Percentiles rank a stretch among this genome's conserved stretches.
phyloP scores from a whole-genome alignment of 2,888 invertebrate genomes.

The Cryptus armator region DNA sequence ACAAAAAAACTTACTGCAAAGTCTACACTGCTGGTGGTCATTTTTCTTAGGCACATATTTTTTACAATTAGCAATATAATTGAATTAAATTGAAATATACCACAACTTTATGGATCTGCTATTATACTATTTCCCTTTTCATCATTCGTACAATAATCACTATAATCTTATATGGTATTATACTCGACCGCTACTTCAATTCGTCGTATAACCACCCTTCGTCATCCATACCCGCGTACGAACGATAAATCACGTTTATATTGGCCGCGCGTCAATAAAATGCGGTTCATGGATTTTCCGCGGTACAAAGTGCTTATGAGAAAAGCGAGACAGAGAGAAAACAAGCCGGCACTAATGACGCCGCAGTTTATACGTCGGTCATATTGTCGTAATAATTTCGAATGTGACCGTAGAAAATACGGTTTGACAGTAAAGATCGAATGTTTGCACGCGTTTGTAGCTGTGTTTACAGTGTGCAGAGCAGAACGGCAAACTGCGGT shows the following conservation, averaged over 20 bases:
- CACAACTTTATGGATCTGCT: not conserved
- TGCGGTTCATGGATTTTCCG: conserved; percentile 45
- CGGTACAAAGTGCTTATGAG: conserved; percentile 30
- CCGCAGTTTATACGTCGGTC: conserved; percentile 38
- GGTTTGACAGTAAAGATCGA: conserved; percentile 23
- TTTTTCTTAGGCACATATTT: not conserved
- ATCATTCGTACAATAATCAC: not conserved
- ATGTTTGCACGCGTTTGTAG: conserved; percentile 12
- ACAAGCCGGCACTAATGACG: conserved; percentile 31
- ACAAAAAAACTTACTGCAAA: too few species aligned
- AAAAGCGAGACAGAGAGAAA: conserved; percentile 3
- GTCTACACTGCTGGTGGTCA: too few species aligned
- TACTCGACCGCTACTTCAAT: conserved; percentile 24
- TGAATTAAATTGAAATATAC: not conserved
- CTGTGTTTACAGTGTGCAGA: conserved; percentile 15
- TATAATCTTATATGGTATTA: conserved; percentile 1
- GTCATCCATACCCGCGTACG: conserved; percentile 17
- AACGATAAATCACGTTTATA: conserved; percentile 46
- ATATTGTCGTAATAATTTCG: conserved; percentile 46
- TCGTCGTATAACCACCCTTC: conserved; percentile 31
- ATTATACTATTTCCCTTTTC: too few species aligned
- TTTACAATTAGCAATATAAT: not conserved
- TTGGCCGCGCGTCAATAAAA: conserved; percentile 44
- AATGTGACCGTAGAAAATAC: conserved; percentile 17
- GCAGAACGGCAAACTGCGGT: not conserved